phyloP scores from a whole-genome alignment of 2,797 vertebrate species.

The Enteromius viviparus region DNA sequence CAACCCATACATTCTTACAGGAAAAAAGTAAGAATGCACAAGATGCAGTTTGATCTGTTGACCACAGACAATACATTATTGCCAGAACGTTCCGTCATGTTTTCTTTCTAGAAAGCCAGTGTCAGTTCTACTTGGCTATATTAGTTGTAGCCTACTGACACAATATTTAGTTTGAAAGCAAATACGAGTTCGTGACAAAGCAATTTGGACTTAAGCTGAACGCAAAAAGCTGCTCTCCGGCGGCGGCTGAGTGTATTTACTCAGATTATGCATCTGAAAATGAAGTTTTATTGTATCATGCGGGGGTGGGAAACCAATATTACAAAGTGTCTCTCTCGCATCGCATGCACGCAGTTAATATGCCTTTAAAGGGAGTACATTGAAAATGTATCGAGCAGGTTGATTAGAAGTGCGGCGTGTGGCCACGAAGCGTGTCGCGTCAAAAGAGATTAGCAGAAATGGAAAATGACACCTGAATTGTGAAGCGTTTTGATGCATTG shows the following conservation, averaged over 20 bases:
- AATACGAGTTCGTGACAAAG: constrained; percentile 66
- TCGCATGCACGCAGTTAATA: constrained; percentile 65
- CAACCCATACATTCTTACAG: constrained; percentile 1
- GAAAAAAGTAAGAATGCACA: background rate
- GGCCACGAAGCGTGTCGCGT: constrained; percentile 66
- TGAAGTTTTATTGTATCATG: constrained; percentile 57
- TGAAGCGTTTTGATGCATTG: constrained; percentile 72
- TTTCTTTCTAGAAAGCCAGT: constrained; percentile 53
- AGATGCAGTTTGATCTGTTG: background rate
- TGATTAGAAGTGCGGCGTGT: constrained; percentile 66
- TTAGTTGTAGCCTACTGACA: constrained; percentile 59
- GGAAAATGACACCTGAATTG: constrained; percentile 69
- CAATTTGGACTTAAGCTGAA: constrained; percentile 53
- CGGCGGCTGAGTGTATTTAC: constrained; percentile 39
- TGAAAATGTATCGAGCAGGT: constrained; percentile 63
- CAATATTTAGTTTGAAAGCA: constrained; percentile 55
- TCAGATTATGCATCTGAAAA: constrained; percentile 61
- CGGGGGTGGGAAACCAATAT: constrained; percentile 70
- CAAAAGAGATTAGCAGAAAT: constrained; percentile 69
- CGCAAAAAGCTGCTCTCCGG: constrained; percentile 44
- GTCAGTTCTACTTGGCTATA: constrained; percentile 23
- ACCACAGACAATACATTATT: background rate
- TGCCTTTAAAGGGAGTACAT: constrained; percentile 64
- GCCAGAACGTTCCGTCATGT: background rate
- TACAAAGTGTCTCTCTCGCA: constrained; percentile 65